Base-by-base conservation (phyloP, 2,888 invertebrate species). In the Troilus luridus region DNA sequence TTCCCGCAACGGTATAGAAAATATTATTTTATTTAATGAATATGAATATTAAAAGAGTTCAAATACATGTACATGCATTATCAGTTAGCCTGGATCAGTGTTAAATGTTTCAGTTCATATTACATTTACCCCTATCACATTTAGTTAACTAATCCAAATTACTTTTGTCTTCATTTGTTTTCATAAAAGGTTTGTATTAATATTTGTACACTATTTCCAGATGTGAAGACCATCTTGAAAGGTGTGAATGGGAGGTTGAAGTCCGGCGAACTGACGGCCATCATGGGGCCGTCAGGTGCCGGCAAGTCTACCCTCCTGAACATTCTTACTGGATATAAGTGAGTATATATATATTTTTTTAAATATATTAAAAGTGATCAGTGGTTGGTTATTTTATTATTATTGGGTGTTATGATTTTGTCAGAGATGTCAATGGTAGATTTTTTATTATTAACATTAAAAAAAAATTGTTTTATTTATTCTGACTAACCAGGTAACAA, bases 251-350 rank as follows among this genome's bases (percentile, higher is more conserved):
- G 99, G 88, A 96, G 96, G 93, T 96, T 98, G 92, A 96, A 97
- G 60, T 97, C 98, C 72, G 98, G 98, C 92, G 98, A 98, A 94
- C 96, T 99, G 93, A 98, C 98, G 11, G 99, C 98, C 93, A 98
- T 99, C 94, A 99, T 99, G 98, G 99, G 99, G 21, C 99, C 99
- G 77, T 98, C 98, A 0, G 99, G 99, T 60, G 98, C 98, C 91
- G 98, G 98, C 93, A 98, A 98, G 95, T 98, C 98, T 90, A 98
- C 98, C 0, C 95, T 98, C 27, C 97, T 98, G 94, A 98, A 98
- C 94, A 98, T 98, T 93, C 96, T 98, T 92, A 98, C 98, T 41
- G 98, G 98, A 94, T 98, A 98, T 95, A 98, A 97, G 98, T 98
- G 95, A 96, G 97, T 96, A 91, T 60, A 59, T 21, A 54, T 60